These are phyloP conservation scores for Zosterops hypoxanthus DNA, from an alignment of 2,113 vertebrate genomes.

Conservation along the genomic window DNA sequence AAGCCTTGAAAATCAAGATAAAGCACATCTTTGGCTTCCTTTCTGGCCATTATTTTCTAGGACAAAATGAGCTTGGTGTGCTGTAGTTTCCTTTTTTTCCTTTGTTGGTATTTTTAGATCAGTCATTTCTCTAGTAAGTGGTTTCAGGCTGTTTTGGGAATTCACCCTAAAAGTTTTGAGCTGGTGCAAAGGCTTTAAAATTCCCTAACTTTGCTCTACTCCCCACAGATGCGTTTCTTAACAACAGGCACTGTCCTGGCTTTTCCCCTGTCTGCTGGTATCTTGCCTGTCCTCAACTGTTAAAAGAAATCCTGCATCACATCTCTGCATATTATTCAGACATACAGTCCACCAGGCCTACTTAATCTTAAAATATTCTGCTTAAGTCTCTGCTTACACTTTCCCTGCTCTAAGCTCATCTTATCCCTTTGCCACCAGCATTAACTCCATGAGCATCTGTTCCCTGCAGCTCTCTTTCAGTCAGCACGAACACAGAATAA, in stretches of 20 bases:
- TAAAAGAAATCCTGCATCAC: background rate
- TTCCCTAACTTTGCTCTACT: background rate
- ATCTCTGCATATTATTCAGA: background rate
- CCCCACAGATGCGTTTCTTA: background rate
- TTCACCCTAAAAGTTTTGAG: background rate
- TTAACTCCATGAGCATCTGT: background rate
- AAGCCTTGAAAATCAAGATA: background rate
- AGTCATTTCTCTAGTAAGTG: background rate
- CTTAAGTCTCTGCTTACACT: background rate
- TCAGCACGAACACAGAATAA: background rate
- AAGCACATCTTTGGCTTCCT: background rate
- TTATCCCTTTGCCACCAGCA: background rate
- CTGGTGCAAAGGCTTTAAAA: background rate
- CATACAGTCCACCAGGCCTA: background rate
- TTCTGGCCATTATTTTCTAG: background rate
- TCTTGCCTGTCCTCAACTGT: background rate
- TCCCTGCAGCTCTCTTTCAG: background rate
- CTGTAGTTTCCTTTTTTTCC: background rate
- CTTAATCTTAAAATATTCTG: background rate
- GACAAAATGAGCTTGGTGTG: background rate
- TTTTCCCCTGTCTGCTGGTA: background rate
- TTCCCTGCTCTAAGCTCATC: background rate
- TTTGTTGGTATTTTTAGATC: background rate
- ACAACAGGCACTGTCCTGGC: background rate
- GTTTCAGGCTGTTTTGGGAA: background rate